Conservation (phyloP, 1,140 invertebrate species). For the Scylla paramamosain region DNA sequence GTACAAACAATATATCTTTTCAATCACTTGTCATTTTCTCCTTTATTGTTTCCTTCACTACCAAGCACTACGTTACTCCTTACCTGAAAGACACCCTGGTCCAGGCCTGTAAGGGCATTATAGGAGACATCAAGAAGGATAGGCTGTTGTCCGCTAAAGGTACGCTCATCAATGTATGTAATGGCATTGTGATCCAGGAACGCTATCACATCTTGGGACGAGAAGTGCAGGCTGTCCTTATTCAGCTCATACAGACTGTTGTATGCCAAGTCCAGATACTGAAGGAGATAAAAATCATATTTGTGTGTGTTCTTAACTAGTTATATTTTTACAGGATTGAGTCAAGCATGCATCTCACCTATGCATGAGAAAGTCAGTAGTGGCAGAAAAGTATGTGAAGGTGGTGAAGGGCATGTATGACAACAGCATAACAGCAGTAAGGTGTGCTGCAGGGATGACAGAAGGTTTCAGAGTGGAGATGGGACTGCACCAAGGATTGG, state of each 20-base stretch:
- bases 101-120: neutral
- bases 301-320: neutral
- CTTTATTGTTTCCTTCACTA: too few relatives aligned
- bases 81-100: conserved; percentile 38
- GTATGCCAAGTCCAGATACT: conserved; percentile 28
- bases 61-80: neutral
- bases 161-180: neutral
- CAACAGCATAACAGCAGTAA: too few relatives aligned
- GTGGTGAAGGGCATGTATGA: too few relatives aligned
- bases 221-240: neutral
- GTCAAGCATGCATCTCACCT: neutral
- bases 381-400: too few relatives aligned
- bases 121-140: neutral
- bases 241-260: neutral
- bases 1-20: too few relatives aligned
- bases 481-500: too few relatives aligned
- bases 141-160: neutral
- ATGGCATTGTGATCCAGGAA: conserved; percentile 35
- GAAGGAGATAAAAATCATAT: neutral
- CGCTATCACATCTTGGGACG: neutral
- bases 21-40: too few relatives aligned
- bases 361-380: too few relatives aligned
- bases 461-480: too few relatives aligned
- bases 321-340: neutral
- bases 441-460: too few relatives aligned